Evolutionary conservation across 2,113 vertebrate genomes (phyloP), one percentile per base, ranked within the genome.

Genomic region (Spilogale gracilis): DNA sequence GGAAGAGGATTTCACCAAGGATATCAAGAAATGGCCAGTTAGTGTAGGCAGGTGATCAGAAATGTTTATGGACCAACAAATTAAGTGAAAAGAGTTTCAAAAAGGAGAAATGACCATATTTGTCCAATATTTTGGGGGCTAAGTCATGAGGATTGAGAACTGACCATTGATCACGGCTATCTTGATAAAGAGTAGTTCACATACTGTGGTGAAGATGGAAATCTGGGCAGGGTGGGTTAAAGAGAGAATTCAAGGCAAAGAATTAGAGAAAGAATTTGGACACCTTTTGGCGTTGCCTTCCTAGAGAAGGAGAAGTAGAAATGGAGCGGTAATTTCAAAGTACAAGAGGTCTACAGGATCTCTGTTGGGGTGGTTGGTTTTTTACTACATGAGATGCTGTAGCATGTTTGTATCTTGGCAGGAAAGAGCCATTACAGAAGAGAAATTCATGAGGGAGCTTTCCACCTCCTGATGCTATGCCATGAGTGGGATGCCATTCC

Each of bases 121-220:
- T 43, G 27, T n/a, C 60, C 74, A 73, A 56, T n/a, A 2, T 58
- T 65, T n/a, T 9, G 95, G 80, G 90, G 17, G 56, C 25, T 9
- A 27, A 58, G n/a, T 18, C 60, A 32, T 78, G 3, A 94, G 21
- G 23, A 94, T 9, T 50, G 50, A 95, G 18, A 45, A 30, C 3
- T 6, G 23, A 71, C 60, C 14, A 3, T 1, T 63, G 11, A 30
- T 20, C 10, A 17, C 0, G 0, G 30, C 45, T 23, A 9, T 83
- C n/a, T 92, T 81, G 3, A 3, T 16, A 79, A 87, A 87, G 45
- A 43, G 30, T 20, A 30, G 38, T 38, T 82, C 12, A 27, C 23
- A 58, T 13, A 25, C 27, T 78, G 13, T 1, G 48, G 0, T 52
- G 9, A 21, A 16, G n/a, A 43, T 16, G 23, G 32, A 92, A 73